Evolutionary conservation across 2,888 invertebrate genomes (phyloP), one percentile per base, ranked within the genome.

Genomic region (Zaprionus bogoriensis): DNA sequence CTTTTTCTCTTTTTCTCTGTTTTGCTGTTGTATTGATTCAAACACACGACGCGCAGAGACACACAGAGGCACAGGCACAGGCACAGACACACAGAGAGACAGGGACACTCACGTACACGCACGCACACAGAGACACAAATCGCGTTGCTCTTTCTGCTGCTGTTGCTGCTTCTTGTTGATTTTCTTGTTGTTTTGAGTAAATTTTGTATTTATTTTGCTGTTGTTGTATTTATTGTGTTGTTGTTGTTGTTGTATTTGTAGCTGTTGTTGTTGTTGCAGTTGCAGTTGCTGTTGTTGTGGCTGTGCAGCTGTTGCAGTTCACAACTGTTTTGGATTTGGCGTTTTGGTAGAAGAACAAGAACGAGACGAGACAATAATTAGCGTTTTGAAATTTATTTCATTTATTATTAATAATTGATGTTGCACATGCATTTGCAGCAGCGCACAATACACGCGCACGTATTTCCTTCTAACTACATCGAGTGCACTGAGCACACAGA

Each of bases 251-350:
- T 46, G 36, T 20, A 42, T 38, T 44, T 45, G 42, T 4, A 4
- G 7, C 7, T 20, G 14, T 38, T 54, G 17, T 27, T 14, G 42
- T 41, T 39, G 51, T 54, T 46, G 25, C 17, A 42, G 58, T 57
- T 42, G 50, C 39, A 51, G 50, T 47, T 58, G 48, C 58, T 54
- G 69, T 48, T 46, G 59, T 38, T 53, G 45, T 52, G 30, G 51
- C 45, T 55, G 46, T 71, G 74, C 72, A 72, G 74, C 72, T 75
- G 72, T 71, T 76, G 65, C 77, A 61, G 55, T 76, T 73, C 53
- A 60, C 71, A 70, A 59, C 60, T 72, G 60, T 48, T 57, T 68
- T 57, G 48, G 27, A 32, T 54, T 60, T 62, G 57, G 36, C 42
- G 30, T 50, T 66, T 66, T 48, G 44, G 23, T 27, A 45, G 38